Conservation (phyloP, 2,797 vertebrate genomes). For the Labroides dimidiatus region DNA sequence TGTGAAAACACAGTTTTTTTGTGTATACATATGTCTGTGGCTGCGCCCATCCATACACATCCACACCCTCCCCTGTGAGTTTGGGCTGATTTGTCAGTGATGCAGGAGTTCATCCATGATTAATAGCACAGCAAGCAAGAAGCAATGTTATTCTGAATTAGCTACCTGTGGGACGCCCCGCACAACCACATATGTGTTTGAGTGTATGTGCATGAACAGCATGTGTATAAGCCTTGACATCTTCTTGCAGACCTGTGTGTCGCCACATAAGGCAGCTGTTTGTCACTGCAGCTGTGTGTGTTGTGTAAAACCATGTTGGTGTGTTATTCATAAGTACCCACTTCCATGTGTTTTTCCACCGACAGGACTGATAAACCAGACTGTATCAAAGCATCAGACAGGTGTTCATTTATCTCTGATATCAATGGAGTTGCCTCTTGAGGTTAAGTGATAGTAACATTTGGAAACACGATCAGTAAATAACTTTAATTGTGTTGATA, state of each 20-base stretch:
- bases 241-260: constrained; percentile 53
- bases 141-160: constrained; percentile 85
- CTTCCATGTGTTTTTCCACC: constrained; percentile 2
- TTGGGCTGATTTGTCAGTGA: constrained; percentile 86
- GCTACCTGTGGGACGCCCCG: constrained; percentile 80
- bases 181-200: constrained; percentile 58
- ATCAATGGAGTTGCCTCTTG: not conserved
- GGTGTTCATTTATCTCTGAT: constrained; percentile 30
- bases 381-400: constrained; percentile 26
- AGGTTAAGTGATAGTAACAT: too few relatives aligned
- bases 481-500: too few relatives aligned
- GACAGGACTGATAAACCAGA: constrained; percentile 33
- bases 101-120: constrained; percentile 88
- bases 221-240: constrained; percentile 61
- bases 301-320: constrained; percentile 10
- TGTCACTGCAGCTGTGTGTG: constrained; percentile 33
- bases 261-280: constrained; percentile 45
- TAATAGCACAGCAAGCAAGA: constrained; percentile 82
- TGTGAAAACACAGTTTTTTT: constrained; percentile 45
- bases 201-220: constrained; percentile 37
- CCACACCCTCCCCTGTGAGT: constrained; percentile 77
- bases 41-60: constrained; percentile 27
- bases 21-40: constrained; percentile 15
- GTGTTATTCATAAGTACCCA: constrained; percentile 61
- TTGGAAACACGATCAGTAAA: too few relatives aligned